Evolutionary conservation across 2,113 vertebrate genomes (phyloP).

Genomic region (Cebidichthys violaceus): DNA sequence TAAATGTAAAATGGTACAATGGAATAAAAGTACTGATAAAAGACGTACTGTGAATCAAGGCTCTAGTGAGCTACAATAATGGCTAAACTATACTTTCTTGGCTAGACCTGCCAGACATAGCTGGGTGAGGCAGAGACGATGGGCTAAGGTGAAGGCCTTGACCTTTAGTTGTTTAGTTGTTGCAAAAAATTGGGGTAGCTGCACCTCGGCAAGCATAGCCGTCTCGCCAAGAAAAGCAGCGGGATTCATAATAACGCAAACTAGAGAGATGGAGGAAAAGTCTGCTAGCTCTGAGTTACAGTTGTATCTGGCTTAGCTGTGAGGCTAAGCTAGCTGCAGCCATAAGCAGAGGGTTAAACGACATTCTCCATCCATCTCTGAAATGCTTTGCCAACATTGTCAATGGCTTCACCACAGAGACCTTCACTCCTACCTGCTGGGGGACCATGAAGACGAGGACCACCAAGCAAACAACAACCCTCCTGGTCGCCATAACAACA

Average conservation of each 20-base stretch:
- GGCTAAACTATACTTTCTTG: neutral
- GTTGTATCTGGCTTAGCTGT: too few species aligned
- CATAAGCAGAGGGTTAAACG: neutral
- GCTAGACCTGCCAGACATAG: neutral
- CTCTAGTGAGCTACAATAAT: neutral
- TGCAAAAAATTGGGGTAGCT: neutral
- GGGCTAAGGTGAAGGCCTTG: neutral
- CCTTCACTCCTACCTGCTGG: constrained; percentile 95
- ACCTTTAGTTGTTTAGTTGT: neutral
- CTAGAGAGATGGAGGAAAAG: neutral
- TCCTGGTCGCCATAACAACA: constrained; percentile 86
- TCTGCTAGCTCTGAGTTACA: too few species aligned
- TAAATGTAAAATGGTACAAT: neutral
- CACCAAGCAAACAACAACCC: constrained; percentile 84
- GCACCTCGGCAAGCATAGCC: neutral
- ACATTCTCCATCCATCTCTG: neutral
- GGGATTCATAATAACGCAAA: neutral
- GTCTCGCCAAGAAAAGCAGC: neutral
- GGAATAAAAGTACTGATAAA: neutral
- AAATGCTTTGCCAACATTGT: too few species aligned
- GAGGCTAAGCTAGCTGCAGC: neutral
- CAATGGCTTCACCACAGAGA: constrained; percentile 82
- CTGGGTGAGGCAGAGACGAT: neutral
- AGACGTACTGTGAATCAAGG: too few species aligned
- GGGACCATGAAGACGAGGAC: constrained; percentile 94